These are phyloP conservation scores for Gasterosteus aculeatus DNA, from an alignment of 2,113 vertebrate genomes.

Conservation along the genomic window DNA sequence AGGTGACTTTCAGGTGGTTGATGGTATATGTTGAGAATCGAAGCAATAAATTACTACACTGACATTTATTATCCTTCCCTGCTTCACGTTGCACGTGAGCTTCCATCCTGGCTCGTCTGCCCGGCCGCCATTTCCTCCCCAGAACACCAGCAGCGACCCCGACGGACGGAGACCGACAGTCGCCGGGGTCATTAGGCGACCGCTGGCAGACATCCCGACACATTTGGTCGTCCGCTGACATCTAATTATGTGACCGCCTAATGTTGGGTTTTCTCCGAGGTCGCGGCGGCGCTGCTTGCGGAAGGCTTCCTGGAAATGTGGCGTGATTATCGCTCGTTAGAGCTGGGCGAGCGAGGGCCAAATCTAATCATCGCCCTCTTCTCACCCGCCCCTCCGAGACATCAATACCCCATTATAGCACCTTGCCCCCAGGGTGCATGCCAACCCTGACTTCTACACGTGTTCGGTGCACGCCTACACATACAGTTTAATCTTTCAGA, in stretches of 20 bases:
- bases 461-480: constrained; percentile 26
- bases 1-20: neutral
- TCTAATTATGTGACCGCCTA: constrained; percentile 64
- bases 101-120: too few species aligned
- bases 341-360: constrained; percentile 68
- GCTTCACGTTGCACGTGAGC: too few species aligned
- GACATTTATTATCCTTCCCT: too few species aligned
- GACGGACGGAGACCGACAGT: neutral
- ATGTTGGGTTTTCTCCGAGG: constrained; percentile 50
- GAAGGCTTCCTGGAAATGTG: constrained; percentile 57
- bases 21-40: neutral
- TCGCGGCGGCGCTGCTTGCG: constrained; percentile 30
- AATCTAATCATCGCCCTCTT: constrained; percentile 77
- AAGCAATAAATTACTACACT: neutral
- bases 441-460: constrained; percentile 53
- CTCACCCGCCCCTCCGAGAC: constrained; percentile 45
- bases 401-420: constrained; percentile 75
- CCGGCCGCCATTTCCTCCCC: neutral
- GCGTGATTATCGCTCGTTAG: constrained; percentile 74
- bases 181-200: too few species aligned
- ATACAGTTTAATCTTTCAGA: neutral
- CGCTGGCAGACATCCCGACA: constrained; percentile 36
- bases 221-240: constrained; percentile 66
- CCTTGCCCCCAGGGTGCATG: constrained; percentile 61
- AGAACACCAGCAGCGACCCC: neutral